A percentile compares a stretch with the other conserved stretches of the same genome.
phyloP scores from a whole-genome alignment of 64 coral and sea anemone genomes.

The Orbicella faveolata region DNA sequence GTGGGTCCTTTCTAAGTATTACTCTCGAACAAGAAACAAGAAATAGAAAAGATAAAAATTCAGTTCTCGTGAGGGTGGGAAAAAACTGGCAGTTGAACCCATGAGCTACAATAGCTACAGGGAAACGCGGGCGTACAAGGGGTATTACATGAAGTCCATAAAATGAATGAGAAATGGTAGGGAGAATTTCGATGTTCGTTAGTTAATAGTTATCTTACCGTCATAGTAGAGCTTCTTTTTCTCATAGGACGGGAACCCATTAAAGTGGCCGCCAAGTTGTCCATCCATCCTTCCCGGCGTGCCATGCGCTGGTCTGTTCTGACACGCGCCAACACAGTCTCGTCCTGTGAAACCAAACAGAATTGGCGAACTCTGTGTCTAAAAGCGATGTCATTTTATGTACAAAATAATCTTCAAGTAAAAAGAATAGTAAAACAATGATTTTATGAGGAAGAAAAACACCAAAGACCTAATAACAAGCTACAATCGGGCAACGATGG shows the following conservation, averaged over 20 bases:
- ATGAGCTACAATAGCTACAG: too few relatives aligned
- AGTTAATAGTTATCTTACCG: constrained; percentile 9
- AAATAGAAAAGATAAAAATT: too few relatives aligned
- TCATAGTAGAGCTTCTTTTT: constrained; percentile 77
- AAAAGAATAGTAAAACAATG: not conserved
- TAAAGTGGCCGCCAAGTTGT: constrained; percentile 85
- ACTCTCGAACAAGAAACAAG: too few relatives aligned
- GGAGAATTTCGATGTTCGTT: not conserved
- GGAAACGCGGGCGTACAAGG: too few relatives aligned
- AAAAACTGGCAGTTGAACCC: too few relatives aligned
- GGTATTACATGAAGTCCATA: not conserved
- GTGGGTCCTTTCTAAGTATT: too few relatives aligned
- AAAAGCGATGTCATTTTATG: not conserved
- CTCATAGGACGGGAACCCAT: constrained; percentile 74
- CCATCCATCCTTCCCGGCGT: constrained; percentile 85
- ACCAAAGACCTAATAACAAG: too few relatives aligned
- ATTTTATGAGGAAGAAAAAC: too few relatives aligned
- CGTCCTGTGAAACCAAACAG: constrained; percentile 42
- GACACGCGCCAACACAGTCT: constrained; percentile 64
- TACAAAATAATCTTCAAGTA: not conserved
- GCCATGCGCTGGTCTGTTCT: constrained; percentile 88
- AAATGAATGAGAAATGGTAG: not conserved
- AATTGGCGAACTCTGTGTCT: not conserved
- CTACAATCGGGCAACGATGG: too few relatives aligned
- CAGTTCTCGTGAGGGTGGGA: too few relatives aligned